Evolutionary conservation across 2,888 invertebrate genomes (phyloP), one percentile per base, ranked within the genome.

Genomic region (Netelia melanura): DNA sequence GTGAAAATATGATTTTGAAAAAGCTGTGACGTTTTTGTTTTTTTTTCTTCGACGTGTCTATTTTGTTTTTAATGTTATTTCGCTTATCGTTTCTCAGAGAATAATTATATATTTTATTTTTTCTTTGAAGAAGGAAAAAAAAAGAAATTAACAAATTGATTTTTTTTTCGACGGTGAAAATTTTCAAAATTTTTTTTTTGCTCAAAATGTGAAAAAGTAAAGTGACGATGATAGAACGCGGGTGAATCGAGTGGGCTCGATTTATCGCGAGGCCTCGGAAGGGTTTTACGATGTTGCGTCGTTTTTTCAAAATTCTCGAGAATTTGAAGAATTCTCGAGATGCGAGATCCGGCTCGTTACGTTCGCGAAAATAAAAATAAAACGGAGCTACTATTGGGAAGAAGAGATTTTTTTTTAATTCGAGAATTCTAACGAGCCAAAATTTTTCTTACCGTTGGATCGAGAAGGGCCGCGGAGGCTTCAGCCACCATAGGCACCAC

Each of bases 391-490:
- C 0, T 2, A 30, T 10, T 48, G 48, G 48, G 30, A 30, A 30
- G 30, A 48, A 10, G 48, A 48, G 23, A 61, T 25, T 44, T 58
- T 84, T 82, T 82, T 23, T 79, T 72, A 14, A 38, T 65, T 30
- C 75, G 56, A 67, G 72, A 10, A 72, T 56, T 81, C 68, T 76
- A 62, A 54, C 67, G 75, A 67, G 81, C 64, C 86, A 87, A 84
- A 58, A 86, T 83, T 87, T 87, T 84, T 78, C 80, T 87, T 56
- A 86, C 87, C 65, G 78, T 86, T 70, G 87, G 86, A 54, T 84
- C 87, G 10, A 74, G 80, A 76, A 82, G 81, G 77, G 86, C 86
- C 77, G 83, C 86, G 77, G 84, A 86, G 85, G 84, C 84, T 72
- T 75, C 83, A 61, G 75, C 83, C 84, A 86, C 84, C 77, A 80